Evolutionary conservation across 2,888 invertebrate genomes (phyloP).

Genomic region (Tipula confusa): DNA sequence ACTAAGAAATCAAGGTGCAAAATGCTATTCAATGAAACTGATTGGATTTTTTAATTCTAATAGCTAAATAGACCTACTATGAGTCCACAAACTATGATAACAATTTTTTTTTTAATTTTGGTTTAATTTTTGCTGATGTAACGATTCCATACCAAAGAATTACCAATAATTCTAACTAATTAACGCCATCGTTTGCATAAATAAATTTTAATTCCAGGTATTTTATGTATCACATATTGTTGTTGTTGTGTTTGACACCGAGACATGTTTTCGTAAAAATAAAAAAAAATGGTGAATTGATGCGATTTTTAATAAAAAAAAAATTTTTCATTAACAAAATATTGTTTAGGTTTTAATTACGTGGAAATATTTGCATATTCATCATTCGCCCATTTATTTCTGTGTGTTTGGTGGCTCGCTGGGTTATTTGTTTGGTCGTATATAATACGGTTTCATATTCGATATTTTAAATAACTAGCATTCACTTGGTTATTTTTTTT

Average conservation of each 20-base stretch:
- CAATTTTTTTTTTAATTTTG: no score
- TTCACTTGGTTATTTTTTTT: not conserved
- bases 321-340: not conserved
- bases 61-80: not conserved
- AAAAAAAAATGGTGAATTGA: not conserved
- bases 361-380: not conserved
- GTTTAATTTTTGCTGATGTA: not conserved
- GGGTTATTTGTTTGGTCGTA: not conserved
- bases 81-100: no score
- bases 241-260: not conserved
- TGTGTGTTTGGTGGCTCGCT: not conserved
- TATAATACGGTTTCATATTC: not conserved
- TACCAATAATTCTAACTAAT: not conserved
- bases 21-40: not conserved
- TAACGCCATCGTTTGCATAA: not conserved
- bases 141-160: not conserved
- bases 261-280: not conserved
- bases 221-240: not conserved
- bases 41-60: not conserved
- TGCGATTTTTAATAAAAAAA: not conserved
- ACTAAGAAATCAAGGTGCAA: not conserved
- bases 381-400: not conserved
- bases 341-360: not conserved
- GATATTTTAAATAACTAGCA: not conserved
- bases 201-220: not conserved